A percentile compares a stretch with the other conserved stretches of the same genome.
Evolutionary conservation across 2,888 invertebrate genomes (phyloP).

Genomic region (Pheosia gnoma): DNA sequence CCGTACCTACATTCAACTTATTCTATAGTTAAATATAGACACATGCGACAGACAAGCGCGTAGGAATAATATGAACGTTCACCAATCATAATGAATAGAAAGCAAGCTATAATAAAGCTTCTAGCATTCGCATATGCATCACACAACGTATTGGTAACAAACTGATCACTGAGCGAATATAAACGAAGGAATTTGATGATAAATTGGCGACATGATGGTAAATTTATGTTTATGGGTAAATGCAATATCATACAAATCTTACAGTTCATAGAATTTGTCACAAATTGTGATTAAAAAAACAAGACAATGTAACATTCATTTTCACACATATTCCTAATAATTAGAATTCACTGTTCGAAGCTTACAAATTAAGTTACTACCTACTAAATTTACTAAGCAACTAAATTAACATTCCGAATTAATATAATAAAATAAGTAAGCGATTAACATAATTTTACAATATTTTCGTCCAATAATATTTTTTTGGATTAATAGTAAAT

Average conservation of each 20-base stretch:
- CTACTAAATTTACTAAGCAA: slow-evolving; percentile 12
- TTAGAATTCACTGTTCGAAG: not conserved
- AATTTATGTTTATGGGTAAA: too few relatives aligned
- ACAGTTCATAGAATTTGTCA: not conserved
- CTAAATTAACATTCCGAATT: slow-evolving; percentile 8
- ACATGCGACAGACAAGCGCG: slow-evolving; percentile 5
- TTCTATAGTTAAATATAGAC: slow-evolving; percentile 1
- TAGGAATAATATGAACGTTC: not conserved
- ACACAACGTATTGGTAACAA: slow-evolving; percentile 18
- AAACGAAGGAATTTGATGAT: too few relatives aligned
- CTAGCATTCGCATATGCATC: slow-evolving; percentile 11
- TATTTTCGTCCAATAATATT: slow-evolving; percentile 1
- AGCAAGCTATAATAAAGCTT: slow-evolving; percentile 7
- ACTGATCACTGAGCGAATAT: not conserved
- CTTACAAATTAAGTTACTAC: slow-evolving; percentile 6
- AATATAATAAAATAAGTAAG: slow-evolving; percentile 2
- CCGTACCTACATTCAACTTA: slow-evolving; percentile 10
- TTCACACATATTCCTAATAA: not conserved
- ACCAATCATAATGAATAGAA: slow-evolving; percentile 2
- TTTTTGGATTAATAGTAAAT: slow-evolving; percentile 10
- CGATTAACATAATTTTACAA: not conserved
- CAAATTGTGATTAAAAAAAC: not conserved
- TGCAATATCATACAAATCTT: too few relatives aligned
- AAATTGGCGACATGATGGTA: too few relatives aligned
- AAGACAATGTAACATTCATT: too few relatives aligned